Evolutionary conservation across 2,113 vertebrate genomes (phyloP).

Genomic region (Trachemys scripta): DNA sequence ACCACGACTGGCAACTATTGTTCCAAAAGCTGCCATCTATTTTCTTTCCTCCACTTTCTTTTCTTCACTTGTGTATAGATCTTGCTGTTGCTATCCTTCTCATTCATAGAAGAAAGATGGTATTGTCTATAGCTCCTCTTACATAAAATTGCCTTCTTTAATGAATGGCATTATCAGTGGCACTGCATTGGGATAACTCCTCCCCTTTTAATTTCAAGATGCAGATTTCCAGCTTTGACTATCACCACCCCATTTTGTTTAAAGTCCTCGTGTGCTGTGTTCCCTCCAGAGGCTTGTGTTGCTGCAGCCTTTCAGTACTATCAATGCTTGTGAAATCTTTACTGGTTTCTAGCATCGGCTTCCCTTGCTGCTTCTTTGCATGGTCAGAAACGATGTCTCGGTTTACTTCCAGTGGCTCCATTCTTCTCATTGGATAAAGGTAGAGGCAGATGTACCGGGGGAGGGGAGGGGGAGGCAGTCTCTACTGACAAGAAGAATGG

Average conservation of each 20-base stretch:
- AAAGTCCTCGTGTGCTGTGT: background rate
- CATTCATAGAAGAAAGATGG: background rate
- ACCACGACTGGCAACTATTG: constrained; percentile 44
- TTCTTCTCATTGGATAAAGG: constrained; percentile 10
- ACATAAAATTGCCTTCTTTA: background rate
- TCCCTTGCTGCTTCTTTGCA: background rate
- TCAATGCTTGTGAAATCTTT: background rate
- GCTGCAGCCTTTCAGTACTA: constrained; percentile 16
- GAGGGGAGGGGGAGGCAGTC: background rate
- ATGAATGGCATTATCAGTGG: background rate
- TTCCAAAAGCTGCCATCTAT: constrained; percentile 49
- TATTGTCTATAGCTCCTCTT: background rate
- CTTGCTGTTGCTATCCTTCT: background rate
- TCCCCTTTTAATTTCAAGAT: background rate
- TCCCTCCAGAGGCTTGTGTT: background rate
- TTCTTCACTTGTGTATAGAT: constrained; percentile 9
- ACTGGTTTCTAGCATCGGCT: constrained; percentile 22
- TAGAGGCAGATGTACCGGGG: background rate
- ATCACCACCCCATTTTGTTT: background rate
- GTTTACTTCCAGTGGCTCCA: constrained; percentile 31
- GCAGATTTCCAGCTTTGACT: background rate
- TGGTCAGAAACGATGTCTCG: constrained; percentile 2
- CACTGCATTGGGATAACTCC: background rate
- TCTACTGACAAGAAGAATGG: constrained; percentile 35
- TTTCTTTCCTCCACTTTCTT: constrained; percentile 40